These are phyloP conservation scores for Drosophila sulfurigaster DNA, from an alignment of 1,140 invertebrate genomes.

Conservation along the genomic window DNA sequence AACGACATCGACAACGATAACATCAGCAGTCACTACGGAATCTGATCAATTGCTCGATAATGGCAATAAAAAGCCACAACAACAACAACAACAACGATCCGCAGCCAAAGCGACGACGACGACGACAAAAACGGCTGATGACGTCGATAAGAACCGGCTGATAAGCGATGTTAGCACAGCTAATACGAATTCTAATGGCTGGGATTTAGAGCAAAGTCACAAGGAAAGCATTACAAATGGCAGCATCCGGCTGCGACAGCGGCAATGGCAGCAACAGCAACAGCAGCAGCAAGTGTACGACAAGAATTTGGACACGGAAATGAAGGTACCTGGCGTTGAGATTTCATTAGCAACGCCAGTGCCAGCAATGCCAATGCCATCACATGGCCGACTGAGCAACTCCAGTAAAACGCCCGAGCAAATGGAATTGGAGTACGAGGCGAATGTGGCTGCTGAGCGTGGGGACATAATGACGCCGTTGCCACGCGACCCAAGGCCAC, in stretches of 20 bases:
- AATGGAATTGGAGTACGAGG: conserved; percentile 78
- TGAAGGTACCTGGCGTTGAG: conserved; percentile 45
- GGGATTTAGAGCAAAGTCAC: conserved; percentile 33
- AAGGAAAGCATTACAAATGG: not conserved
- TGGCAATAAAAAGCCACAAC: conserved; percentile 57
- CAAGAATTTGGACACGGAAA: conserved; percentile 52
- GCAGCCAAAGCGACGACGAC: conserved; percentile 30
- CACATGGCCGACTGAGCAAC: conserved; percentile 15
- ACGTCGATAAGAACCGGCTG: conserved; percentile 65
- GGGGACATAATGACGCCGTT: conserved; percentile 80
- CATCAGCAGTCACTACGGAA: not conserved
- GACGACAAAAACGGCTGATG: conserved; percentile 29
- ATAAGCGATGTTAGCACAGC: conserved; percentile 53
- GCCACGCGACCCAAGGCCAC: conserved; percentile 59
- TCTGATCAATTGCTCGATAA: conserved; percentile 56
- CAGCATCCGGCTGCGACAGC: not conserved
- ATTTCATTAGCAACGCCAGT: conserved; percentile 4
- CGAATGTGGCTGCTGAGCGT: conserved; percentile 67
- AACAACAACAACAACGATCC: conserved; percentile 16
- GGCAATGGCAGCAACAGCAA: conserved; percentile 38
- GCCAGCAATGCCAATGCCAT: not conserved
- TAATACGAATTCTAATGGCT: conserved; percentile 36
- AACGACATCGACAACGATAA: not conserved
- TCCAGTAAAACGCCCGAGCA: conserved; percentile 76
- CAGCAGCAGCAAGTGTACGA: conserved; percentile 8